phyloP scores from a whole-genome alignment of 1,140 invertebrate species.

The Eumaeus atala region DNA sequence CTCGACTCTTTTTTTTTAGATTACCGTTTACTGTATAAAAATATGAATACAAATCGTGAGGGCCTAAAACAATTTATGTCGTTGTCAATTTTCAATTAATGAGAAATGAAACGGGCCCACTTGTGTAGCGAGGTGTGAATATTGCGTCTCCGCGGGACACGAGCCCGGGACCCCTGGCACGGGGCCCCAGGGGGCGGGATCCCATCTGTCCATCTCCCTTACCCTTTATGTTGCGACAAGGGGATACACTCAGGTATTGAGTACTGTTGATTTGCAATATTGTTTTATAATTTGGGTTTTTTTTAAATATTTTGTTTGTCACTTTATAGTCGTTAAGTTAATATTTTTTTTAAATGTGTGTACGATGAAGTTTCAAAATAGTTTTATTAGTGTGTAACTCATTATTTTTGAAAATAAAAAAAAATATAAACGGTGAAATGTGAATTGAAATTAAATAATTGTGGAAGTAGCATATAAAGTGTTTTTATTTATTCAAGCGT shows the following conservation, averaged over 20 bases:
- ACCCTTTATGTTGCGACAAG: slow-evolving; percentile 42
- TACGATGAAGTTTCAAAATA: no score
- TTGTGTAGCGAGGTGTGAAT: slow-evolving; percentile 71
- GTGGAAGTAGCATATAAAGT: no score
- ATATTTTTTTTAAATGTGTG: slow-evolving; percentile 6
- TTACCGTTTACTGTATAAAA: no score
- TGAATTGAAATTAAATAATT: no score
- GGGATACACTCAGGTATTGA: slow-evolving; percentile 49
- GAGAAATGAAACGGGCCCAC: slow-evolving; percentile 52
- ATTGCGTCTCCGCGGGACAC: slow-evolving; percentile 55
- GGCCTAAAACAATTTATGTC: no score
- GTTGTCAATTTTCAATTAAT: slow-evolving; percentile 20
- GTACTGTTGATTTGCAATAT: slow-evolving; percentile 29
- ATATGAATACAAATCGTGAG: no score
- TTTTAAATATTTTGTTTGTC: neutral
- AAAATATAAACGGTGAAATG: no score
- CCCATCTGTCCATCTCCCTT: slow-evolving; percentile 39
- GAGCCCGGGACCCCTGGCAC: slow-evolving; percentile 29
- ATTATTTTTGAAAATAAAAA: neutral
- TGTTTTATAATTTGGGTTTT: slow-evolving; percentile 2
- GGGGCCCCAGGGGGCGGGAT: slow-evolving; percentile 23
- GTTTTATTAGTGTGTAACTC: neutral
- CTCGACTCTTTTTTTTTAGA: no score
- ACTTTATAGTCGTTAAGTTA: no score
- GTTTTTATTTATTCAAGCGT: no score